Evolutionary conservation across 2,113 vertebrate genomes (phyloP), one percentile per base, ranked within the genome.

Genomic region (Maccullochella peelii): DNA sequence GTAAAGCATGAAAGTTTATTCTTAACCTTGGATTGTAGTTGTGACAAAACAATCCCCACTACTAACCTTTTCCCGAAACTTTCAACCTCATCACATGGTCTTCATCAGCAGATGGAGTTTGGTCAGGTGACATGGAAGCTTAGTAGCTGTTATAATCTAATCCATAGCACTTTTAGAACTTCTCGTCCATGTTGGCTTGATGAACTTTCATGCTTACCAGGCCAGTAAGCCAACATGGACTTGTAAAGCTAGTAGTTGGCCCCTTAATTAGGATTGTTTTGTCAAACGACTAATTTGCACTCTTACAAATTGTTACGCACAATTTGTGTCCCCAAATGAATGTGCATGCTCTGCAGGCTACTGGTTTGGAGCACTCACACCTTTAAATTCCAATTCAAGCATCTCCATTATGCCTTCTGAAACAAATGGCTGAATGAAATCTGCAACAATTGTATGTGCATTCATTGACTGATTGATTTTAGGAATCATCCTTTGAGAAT

Each of bases 401-500:
- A 21, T 25, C 11, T n/a, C 33, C 73, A 59, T 67, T 15, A 57
- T n/a, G 33, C 16, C 21, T 44, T 66, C n/a, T 65, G 15, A 10
- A 73, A 74, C 14, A 70, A 27, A 65, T 49, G 49, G n/a, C 27
- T 40, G 49, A 82, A 79, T 82, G 74, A 86, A 85, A 33, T 70
- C 44, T 77, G 71, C 8, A 50, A 18, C 40, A 36, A n/a, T 23
- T 63, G 20, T 12, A 25, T n/a, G 44, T 63, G 9, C 23, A 59
- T 18, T 47, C 23, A 59, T 18, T 47, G 11, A 63, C n/a, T 44
- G 7, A 62, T 14, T 12, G 6, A 49, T 80, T 69, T 63, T 12
- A 14, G 16, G n/a, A 71, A 16, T 62, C 1, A 38, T 61, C 23
- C 16, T 55, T 70, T 49, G 1, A 63, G 40, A 67, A 54, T 6